phyloP scores from a whole-genome alignment of 2,113 vertebrate species.

The Anoplopoma fimbria region DNA sequence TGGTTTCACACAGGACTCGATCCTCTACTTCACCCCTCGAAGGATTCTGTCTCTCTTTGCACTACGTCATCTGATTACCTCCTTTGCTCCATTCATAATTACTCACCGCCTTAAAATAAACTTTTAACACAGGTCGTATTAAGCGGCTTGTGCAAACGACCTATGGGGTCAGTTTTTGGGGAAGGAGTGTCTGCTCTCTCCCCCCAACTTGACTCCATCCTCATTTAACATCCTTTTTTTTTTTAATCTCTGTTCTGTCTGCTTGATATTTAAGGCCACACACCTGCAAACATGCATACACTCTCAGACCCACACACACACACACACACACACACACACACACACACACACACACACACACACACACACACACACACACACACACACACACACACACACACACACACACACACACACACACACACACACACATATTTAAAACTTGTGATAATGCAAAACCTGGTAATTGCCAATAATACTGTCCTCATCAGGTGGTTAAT shows the following conservation, averaged over 20 bases:
- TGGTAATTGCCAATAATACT: conserved; percentile 81
- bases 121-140: neutral
- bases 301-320: neutral
- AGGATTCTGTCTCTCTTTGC: too few relatives aligned
- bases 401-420: neutral
- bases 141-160: neutral
- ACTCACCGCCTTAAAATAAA: neutral
- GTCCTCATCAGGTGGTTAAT: conserved; percentile 82
- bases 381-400: neutral
- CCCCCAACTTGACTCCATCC: conserved; percentile 8
- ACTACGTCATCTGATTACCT: neutral
- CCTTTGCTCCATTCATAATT: too few relatives aligned
- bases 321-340: conserved; percentile 1
- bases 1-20: neutral
- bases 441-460: conserved; percentile 73
- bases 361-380: conserved; percentile 32
- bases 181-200: neutral
- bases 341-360: neutral
- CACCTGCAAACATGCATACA: conserved; percentile 32
- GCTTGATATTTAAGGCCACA: conserved; percentile 1
- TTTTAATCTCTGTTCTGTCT: neutral
- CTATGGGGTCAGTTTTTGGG: neutral
- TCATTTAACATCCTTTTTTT: neutral
- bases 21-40: neutral
- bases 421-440: conserved; percentile 52